A percentile compares a stretch with the other conserved stretches of the same genome.
phyloP scores from a whole-genome alignment of 35 echinoderm and acorn worm genomes.

The Ptychodera flava region DNA sequence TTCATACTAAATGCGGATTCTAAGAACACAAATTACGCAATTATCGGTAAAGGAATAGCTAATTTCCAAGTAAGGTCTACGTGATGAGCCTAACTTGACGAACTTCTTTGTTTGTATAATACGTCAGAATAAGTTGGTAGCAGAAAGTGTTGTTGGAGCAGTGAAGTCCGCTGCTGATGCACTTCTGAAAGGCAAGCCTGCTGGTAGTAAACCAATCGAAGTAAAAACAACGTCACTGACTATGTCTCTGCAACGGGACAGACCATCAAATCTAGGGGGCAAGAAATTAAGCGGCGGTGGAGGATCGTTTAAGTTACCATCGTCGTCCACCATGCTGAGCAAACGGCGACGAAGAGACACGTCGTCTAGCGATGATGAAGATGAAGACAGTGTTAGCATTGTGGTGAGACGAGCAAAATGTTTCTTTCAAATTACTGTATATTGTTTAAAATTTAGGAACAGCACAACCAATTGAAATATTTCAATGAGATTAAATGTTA shows the following conservation, averaged over 20 bases:
- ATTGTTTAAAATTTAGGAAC: too few species aligned
- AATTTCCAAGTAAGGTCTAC: too few species aligned
- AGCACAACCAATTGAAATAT: too few species aligned
- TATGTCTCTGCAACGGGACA: not conserved
- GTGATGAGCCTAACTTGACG: too few species aligned
- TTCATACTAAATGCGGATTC: too few species aligned
- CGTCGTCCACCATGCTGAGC: not conserved
- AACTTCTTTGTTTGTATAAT: too few species aligned
- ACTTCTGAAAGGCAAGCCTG: not conserved
- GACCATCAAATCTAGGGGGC: not conserved
- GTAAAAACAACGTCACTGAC: not conserved
- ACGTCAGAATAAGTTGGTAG: not conserved
- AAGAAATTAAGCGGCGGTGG: not conserved
- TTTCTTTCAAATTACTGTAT: too few species aligned
- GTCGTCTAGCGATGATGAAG: not conserved
- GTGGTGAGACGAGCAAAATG: too few species aligned
- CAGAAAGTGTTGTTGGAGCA: not conserved
- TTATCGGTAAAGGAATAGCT: too few species aligned
- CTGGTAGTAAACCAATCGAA: not conserved
- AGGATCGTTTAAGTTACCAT: not conserved
- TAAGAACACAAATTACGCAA: too few species aligned
- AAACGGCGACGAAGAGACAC: not conserved
- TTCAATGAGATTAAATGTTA: too few species aligned
- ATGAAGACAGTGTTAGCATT: not conserved
- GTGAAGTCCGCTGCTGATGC: not conserved